phyloP scores from a whole-genome alignment of 2,113 vertebrate species.

The Aspiorhynchus laticeps region DNA sequence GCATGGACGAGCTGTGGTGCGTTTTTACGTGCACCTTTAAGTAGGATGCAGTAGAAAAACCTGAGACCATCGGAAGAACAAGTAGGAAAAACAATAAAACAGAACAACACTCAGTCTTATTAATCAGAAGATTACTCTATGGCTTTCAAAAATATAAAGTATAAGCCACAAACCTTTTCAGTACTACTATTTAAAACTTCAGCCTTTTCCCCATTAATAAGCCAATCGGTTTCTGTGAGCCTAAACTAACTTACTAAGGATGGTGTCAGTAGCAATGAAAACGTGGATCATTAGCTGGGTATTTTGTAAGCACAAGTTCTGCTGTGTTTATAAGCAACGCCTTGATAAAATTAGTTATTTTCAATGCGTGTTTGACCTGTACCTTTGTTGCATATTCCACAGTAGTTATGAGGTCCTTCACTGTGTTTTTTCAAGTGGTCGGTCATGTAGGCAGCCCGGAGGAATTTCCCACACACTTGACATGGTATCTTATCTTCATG shows the following conservation, averaged over 20 bases:
- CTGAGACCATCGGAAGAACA: slow-evolving; percentile 90
- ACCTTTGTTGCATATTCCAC: slow-evolving; percentile 99
- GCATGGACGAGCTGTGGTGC: slow-evolving; percentile 97
- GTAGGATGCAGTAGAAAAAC: slow-evolving; percentile 99
- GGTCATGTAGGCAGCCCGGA: slow-evolving; percentile 96
- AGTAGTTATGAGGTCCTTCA: slow-evolving; percentile 98
- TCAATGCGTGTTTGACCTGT: slow-evolving; percentile 61
- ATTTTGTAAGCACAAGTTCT: background rate
- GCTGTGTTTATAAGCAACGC: background rate
- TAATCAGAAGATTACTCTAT: slow-evolving; percentile 1
- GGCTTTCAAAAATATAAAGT: background rate
- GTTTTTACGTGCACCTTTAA: slow-evolving; percentile 99
- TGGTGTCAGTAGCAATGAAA: background rate
- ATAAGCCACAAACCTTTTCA: slow-evolving; percentile 13
- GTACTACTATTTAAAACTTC: background rate
- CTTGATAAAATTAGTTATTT: background rate
- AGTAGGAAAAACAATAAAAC: slow-evolving; percentile 75
- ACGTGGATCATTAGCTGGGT: background rate
- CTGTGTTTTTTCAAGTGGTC: slow-evolving; percentile 99
- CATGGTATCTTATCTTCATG: slow-evolving; percentile 99
- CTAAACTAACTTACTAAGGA: background rate
- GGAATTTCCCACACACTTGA: slow-evolving; percentile 97
- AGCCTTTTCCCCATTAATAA: background rate
- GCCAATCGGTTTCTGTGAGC: background rate
- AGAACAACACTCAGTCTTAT: slow-evolving; percentile 45